Evolutionary conservation across 2,113 vertebrate genomes (phyloP).

Genomic region (Lamprologus sp.): DNA sequence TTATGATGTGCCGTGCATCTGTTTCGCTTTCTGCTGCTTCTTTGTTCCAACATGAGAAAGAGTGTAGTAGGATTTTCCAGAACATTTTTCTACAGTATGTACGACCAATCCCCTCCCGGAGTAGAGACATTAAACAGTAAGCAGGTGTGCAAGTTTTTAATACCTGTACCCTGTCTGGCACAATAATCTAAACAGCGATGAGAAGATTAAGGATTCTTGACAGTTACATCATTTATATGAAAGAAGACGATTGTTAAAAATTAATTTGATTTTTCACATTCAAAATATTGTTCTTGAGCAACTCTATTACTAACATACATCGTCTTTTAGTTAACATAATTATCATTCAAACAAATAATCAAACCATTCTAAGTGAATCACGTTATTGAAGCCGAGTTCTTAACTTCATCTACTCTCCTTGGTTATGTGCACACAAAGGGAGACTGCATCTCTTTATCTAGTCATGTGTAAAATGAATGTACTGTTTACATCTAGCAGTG

Average conservation of each 20-base stretch:
- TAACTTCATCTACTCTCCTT: neutral
- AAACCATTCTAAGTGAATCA: neutral
- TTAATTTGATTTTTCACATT: neutral
- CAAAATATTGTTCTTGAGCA: neutral
- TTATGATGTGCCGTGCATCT: neutral
- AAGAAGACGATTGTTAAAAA: neutral
- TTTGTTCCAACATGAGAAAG: neutral
- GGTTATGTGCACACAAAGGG: neutral
- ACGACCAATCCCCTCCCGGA: neutral
- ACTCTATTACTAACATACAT: neutral
- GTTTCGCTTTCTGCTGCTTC: neutral
- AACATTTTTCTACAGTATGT: neutral
- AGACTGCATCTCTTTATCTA: neutral
- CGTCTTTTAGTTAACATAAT: neutral
- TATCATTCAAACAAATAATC: neutral
- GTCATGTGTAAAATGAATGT: neutral
- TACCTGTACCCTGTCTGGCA: neutral
- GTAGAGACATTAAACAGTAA: neutral
- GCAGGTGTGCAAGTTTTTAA: neutral
- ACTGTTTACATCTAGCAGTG: neutral
- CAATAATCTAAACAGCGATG: neutral
- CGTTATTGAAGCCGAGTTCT: neutral
- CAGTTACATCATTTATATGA: neutral
- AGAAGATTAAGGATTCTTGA: neutral
- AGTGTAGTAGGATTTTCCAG: neutral